Evolutionary conservation across 2,797 vertebrate genomes (phyloP).

Genomic region (Sarcoramphus papa): DNA sequence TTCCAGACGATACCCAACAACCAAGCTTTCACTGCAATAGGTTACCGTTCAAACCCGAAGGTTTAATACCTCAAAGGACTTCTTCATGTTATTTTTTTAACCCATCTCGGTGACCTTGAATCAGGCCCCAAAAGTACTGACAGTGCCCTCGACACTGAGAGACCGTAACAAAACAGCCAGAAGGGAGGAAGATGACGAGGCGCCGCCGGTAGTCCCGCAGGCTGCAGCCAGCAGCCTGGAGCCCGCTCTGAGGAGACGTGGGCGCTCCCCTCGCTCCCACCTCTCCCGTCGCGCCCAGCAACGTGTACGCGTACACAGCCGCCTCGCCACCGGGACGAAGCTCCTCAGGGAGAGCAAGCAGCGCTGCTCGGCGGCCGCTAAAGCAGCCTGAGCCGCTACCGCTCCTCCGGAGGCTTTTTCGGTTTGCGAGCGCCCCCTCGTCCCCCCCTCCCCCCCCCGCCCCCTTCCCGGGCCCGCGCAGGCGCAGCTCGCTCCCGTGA

Average conservation of each 20-base stretch:
- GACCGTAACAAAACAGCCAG: neutral
- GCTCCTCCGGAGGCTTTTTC: rapidly evolving
- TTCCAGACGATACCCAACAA: rapidly evolving
- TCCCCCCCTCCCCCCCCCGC: rapidly evolving
- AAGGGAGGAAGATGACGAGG: neutral
- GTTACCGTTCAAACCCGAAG: neutral
- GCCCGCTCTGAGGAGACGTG: neutral
- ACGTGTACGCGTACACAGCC: neutral
- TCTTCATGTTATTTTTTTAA: neutral
- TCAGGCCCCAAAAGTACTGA: too few species aligned
- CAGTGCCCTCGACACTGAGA: rapidly evolving
- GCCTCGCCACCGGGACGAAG: rapidly evolving
- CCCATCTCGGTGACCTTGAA: neutral
- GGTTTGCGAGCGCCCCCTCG: rapidly evolving
- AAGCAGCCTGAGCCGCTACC: rapidly evolving
- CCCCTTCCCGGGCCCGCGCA: rapidly evolving
- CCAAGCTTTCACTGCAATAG: neutral
- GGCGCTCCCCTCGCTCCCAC: neutral
- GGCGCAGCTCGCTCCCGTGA: rapidly evolving
- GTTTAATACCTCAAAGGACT: neutral
- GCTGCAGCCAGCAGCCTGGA: too few species aligned
- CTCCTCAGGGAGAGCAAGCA: rapidly evolving
- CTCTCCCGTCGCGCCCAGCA: neutral
- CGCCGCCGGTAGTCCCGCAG: neutral
- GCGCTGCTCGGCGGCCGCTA: rapidly evolving